These are phyloP conservation scores for Pelobates fuscus DNA, from an alignment of 2,113 vertebrate species.

Conservation along the genomic window DNA sequence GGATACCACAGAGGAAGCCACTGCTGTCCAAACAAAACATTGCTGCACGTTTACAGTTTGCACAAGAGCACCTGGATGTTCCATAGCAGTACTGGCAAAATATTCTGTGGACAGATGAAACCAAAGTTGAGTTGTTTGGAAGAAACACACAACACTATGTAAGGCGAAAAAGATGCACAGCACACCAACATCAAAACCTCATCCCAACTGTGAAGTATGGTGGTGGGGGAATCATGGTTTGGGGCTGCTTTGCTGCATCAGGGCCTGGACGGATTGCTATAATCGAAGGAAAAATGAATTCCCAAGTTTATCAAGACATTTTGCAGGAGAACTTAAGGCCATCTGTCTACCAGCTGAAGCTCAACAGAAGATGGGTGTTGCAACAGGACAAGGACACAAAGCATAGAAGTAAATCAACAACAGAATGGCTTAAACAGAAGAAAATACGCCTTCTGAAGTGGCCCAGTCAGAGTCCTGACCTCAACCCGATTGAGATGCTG, in stretches of 20 bases:
- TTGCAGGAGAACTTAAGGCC: not conserved
- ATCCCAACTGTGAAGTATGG: conserved; percentile 9
- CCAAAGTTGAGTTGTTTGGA: not conserved
- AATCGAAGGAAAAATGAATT: not conserved
- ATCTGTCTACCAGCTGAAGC: not conserved
- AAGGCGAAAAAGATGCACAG: not conserved
- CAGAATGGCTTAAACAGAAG: not conserved
- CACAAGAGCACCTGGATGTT: not conserved
- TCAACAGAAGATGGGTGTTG: not conserved
- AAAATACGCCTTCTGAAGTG: not conserved
- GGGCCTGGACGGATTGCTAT: conserved; percentile 5
- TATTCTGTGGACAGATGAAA: not conserved
- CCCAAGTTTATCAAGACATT: not conserved
- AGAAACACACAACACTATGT: not conserved
- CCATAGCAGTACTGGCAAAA: not conserved
- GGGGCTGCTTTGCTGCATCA: not conserved
- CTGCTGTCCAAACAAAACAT: not conserved
- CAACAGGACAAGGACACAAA: not conserved
- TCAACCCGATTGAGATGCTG: conserved; percentile 1
- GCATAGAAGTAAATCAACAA: not conserved
- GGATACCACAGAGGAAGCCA: not conserved
- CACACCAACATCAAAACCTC: not conserved
- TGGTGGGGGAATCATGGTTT: conserved; percentile 9
- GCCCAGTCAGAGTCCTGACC: not conserved
- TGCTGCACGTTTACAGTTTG: not conserved